Base-by-base conservation (phyloP, 2,113 vertebrate genomes). In the Atlantisia rogersi region DNA sequence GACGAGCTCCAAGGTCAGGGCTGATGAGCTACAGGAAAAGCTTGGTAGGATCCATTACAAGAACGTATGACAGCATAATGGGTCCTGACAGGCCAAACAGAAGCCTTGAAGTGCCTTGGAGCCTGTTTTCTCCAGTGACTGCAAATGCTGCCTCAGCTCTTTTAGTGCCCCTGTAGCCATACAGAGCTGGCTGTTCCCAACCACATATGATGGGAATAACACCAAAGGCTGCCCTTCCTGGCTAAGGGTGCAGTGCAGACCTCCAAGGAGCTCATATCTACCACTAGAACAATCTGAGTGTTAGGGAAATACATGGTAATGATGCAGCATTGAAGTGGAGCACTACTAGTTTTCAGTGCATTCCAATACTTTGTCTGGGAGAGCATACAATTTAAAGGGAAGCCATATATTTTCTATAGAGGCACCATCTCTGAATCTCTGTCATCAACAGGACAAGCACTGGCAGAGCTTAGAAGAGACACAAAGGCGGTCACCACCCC, bases 341-440 rank as follows among this genome's bases (percentile, higher is more conserved):
- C 26, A 4, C 39, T 53, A n/a, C 29, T 65, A 15, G 17, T 53
- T 59, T 52, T 39, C 32, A 35, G 0, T 35, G 28, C 40, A 13
- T 70, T 46, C 24, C 42, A 37, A 6, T 14, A 69, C 15, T n/a
- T 50, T 37, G 31, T 42, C 26, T 37, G 20, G 50, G 12, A 28
- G 12, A 82, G 39, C 35, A 5, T 7, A 18, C 24, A 70, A 50
- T 18, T 63, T 69, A 46, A 25, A 29, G n/a, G 39, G 65, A 59
- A 48, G 24, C 26, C 28, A 6, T 35, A 31, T 63, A 50, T 77
- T 70, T 58, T 32, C 42, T 4, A 18, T 44, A 39, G 9, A 10
- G 11, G 10, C 24, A 12, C 17, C 1, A 1, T 14, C 39, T 53
- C 16, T 0, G 4, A 62, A 39, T 19, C 68, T 81, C 53, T 39